These are phyloP conservation scores for Torymus aiolomorphi DNA, from an alignment of 2,888 invertebrate genomes.

Conservation along the genomic window DNA sequence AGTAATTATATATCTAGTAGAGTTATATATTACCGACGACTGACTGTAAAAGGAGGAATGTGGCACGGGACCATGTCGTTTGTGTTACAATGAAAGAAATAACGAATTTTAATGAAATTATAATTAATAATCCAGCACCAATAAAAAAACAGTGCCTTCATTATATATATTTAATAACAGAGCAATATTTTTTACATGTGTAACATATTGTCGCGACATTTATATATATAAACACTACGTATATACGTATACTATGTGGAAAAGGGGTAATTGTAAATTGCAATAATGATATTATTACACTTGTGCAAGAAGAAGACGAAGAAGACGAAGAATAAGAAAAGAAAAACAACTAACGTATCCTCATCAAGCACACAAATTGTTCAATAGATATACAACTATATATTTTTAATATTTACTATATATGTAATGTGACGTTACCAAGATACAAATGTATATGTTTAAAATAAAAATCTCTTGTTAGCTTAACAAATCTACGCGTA, in stretches of 20 bases:
- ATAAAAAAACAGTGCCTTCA: slow-evolving; percentile 31
- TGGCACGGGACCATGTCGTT: slow-evolving; percentile 19
- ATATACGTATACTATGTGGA: slow-evolving; percentile 3
- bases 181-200: slow-evolving; percentile 50
- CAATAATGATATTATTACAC: slow-evolving; percentile 29
- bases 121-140: neutral
- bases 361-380: slow-evolving; percentile 37
- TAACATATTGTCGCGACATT: slow-evolving; percentile 25
- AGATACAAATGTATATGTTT: slow-evolving; percentile 38
- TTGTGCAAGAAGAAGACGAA: slow-evolving; percentile 4
- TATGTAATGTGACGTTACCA: slow-evolving; percentile 22
- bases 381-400: slow-evolving; percentile 25
- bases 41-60: slow-evolving; percentile 15
- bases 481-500: slow-evolving; percentile 16
- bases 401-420: slow-evolving; percentile 52
- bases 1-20: neutral
- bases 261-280: slow-evolving; percentile 27
- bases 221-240: slow-evolving; percentile 19
- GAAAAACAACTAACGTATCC: slow-evolving; percentile 19
- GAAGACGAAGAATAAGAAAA: slow-evolving; percentile 2
- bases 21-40: neutral
- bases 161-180: slow-evolving; percentile 26
- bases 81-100: neutral
- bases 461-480: slow-evolving; percentile 35
- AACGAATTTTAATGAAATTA: neutral